These are phyloP conservation scores for Phoebastria nigripes DNA, from an alignment of 2,797 vertebrate species.

Conservation along the genomic window DNA sequence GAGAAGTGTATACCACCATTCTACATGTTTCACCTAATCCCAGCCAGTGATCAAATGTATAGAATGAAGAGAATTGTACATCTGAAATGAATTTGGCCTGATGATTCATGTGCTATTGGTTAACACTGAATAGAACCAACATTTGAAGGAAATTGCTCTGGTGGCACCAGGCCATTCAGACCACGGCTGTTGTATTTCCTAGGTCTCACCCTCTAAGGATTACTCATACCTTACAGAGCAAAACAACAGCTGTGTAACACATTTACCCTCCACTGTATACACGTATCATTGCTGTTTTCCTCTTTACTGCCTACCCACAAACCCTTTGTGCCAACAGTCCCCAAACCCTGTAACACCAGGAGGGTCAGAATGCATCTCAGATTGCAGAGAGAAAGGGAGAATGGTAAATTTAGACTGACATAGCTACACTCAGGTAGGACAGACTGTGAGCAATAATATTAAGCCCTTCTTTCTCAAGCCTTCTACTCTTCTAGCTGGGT, in stretches of 20 bases:
- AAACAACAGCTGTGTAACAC: conserved; percentile 42
- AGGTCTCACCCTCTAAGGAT: conserved; percentile 15
- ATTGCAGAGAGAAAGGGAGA: not conserved
- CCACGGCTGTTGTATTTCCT: not conserved
- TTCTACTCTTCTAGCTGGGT: not conserved
- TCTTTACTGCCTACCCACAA: not conserved
- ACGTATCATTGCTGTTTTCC: not conserved
- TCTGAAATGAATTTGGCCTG: conserved; percentile 40
- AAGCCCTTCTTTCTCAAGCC: not conserved
- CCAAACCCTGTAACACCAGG: not conserved
- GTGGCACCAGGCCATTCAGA: conserved; percentile 37
- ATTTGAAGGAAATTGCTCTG: conserved; percentile 27
- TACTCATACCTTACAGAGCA: not conserved
- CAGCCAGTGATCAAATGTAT: not conserved
- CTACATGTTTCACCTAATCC: not conserved
- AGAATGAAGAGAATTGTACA: conserved; percentile 7
- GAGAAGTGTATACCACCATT: not conserved
- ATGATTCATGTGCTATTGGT: conserved; percentile 33
- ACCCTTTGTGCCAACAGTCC: not conserved
- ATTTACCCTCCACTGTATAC: not conserved
- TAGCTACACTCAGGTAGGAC: not conserved
- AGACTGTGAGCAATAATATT: not conserved
- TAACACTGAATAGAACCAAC: conserved; percentile 21
- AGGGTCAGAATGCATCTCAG: not conserved
- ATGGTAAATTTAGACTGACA: not conserved